phyloP scores from a whole-genome alignment of 2,888 invertebrate species.

The Tenthredo scrophulariae region DNA sequence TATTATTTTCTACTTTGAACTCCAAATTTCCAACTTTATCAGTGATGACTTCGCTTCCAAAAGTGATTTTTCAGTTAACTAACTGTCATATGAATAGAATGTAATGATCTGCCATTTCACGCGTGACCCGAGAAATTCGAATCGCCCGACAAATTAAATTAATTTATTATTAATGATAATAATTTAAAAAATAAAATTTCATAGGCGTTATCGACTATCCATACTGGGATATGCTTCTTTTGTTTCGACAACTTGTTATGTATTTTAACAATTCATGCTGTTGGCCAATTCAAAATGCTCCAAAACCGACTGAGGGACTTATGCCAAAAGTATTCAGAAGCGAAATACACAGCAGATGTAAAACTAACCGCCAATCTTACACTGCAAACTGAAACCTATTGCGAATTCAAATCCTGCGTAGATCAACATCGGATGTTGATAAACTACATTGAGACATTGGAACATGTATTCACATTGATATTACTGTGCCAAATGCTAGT shows the following conservation, averaged over 20 bases:
- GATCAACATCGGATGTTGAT: constrained; percentile 60
- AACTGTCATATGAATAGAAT: too few species aligned
- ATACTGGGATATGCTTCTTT: constrained; percentile 61
- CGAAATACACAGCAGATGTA: not conserved
- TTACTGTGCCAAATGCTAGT: constrained; percentile 63
- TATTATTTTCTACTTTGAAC: too few species aligned
- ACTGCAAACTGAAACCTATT: constrained; percentile 26
- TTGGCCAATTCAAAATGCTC: constrained; percentile 65
- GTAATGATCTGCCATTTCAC: too few species aligned
- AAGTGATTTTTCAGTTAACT: too few species aligned
- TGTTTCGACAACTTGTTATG: constrained; percentile 65
- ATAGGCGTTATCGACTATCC: constrained; percentile 58
- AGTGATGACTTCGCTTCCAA: too few species aligned
- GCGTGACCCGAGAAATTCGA: too few species aligned
- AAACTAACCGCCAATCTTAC: not conserved
- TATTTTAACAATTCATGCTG: constrained; percentile 59
- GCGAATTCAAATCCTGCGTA: constrained; percentile 59
- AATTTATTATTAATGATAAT: too few species aligned
- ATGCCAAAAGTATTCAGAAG: constrained; percentile 28
- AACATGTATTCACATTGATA: constrained; percentile 59
- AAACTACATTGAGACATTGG: constrained; percentile 59
- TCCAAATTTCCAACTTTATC: too few species aligned
- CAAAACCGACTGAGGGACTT: constrained; percentile 58
- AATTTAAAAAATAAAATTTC: constrained; percentile 17
- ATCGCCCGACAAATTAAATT: too few species aligned